Evolutionary conservation across 2,113 vertebrate genomes (phyloP), one percentile per base, ranked within the genome.

Genomic region (Ceuthmochares aereus): DNA sequence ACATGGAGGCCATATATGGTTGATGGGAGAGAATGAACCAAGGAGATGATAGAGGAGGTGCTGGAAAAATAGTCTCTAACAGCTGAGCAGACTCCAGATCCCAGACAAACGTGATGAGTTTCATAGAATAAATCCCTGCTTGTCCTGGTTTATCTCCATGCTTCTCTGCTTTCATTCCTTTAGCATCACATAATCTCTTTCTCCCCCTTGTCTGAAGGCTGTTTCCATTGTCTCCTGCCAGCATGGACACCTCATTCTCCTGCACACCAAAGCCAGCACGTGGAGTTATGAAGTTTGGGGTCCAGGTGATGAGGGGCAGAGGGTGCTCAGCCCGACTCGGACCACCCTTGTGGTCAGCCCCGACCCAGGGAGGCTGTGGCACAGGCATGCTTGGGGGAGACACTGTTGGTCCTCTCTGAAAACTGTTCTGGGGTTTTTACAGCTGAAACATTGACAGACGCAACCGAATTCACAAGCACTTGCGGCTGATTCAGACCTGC

Each of bases 11-110:
- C 88, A 6, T 91, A 26, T 49, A 69, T 43, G 86, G 85, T 17
- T 95, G 97, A 96, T 80, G 92, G 87, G 69, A 20, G 89, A 91
- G 93, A 80, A 93, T 47, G 77, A 95, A 84, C 58, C 1, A 36
- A 94, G 88, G 2, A 23, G 45, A 84, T 93, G 96, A 96, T 83
- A 5, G 88, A 98, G 95, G 92, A 92, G 91, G 76, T 22, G 47
- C 77, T 84, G 90, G 95, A 89, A 95, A 93, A 98, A 87, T 6
- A 49, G 25, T 36, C 79, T 58, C 93, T 45, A 94, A 77, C 95
- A 96, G 89, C 93, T 94, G 89, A 74, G 73, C 45, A 42, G 72
- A 40, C 63, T 85, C 64, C 77, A 84, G 40, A 26, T 54, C 67
- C 64, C 89, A 66, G 95, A 72, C 79, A 92, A 37, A 40, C 0